Percentiles rank a stretch among this genome's conserved stretches.
Evolutionary conservation across 2,888 invertebrate species (phyloP).

Genomic region (Drosophila nr. perissopoda): DNA sequence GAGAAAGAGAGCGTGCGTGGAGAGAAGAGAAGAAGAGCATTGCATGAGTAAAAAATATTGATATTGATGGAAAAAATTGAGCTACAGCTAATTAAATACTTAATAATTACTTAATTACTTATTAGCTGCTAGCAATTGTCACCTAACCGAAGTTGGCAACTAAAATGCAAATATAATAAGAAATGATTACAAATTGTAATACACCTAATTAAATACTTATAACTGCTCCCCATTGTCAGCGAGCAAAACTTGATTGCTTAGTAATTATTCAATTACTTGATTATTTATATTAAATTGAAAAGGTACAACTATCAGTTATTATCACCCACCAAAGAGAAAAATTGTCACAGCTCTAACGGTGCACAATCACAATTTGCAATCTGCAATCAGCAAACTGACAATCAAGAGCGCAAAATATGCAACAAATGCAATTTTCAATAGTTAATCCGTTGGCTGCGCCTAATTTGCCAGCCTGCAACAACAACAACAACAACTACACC

Average conservation of each 20-base stretch:
- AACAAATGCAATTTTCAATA: slow-evolving; percentile 55
- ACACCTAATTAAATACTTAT: not conserved
- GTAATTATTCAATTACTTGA: slow-evolving; percentile 1
- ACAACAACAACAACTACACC: slow-evolving; percentile 43
- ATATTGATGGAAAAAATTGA: slow-evolving; percentile 20
- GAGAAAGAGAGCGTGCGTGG: slow-evolving; percentile 16
- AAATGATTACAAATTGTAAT: not conserved
- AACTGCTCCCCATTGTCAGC: not conserved
- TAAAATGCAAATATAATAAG: not conserved
- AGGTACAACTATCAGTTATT: not conserved
- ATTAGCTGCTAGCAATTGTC: not conserved
- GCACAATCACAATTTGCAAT: slow-evolving; percentile 29
- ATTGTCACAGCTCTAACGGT: slow-evolving; percentile 27
- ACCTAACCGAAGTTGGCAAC: not conserved
- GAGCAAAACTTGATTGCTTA: not conserved
- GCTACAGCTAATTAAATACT: slow-evolving; percentile 3
- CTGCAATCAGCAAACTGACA: slow-evolving; percentile 51
- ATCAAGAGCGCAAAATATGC: slow-evolving; percentile 55
- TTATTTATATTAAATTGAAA: not conserved
- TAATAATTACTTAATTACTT: slow-evolving; percentile 12
- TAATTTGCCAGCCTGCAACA: slow-evolving; percentile 48
- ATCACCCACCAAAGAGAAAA: slow-evolving; percentile 22
- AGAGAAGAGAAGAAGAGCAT: slow-evolving; percentile 8
- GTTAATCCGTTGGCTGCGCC: slow-evolving; percentile 57
- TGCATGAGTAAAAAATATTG: slow-evolving; percentile 45